These are phyloP conservation scores for Dynastes hyllus DNA, from an alignment of 2,888 invertebrate species.

Conservation along the genomic window DNA sequence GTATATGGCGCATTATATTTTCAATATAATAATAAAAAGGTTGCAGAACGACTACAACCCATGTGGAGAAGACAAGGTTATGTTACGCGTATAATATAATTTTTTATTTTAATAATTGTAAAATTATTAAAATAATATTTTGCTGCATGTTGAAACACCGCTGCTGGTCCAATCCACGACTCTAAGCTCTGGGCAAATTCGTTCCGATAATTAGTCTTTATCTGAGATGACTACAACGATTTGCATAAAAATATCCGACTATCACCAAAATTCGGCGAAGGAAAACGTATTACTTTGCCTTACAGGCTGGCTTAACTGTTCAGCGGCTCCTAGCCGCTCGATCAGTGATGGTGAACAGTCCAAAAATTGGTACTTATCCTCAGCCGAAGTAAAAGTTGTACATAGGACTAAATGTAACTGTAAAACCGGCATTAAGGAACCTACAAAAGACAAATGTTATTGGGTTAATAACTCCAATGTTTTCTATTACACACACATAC, in stretches of 20 bases:
- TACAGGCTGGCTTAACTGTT: constrained; percentile 77
- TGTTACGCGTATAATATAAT: too few relatives aligned
- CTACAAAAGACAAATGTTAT: constrained; percentile 63
- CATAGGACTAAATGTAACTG: constrained; percentile 82
- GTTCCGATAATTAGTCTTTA: constrained; percentile 76
- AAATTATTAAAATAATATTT: constrained; percentile 57
- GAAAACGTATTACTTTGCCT: constrained; percentile 66
- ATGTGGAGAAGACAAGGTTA: too few relatives aligned
- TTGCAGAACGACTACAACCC: too few relatives aligned
- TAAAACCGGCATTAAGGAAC: constrained; percentile 79
- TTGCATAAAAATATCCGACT: constrained; percentile 58
- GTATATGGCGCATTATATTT: too few relatives aligned
- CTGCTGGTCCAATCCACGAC: constrained; percentile 74
- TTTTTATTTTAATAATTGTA: too few relatives aligned
- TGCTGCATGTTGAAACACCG: constrained; percentile 68
- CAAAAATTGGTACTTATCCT: constrained; percentile 84
- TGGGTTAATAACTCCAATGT: not conserved
- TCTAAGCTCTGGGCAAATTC: constrained; percentile 80
- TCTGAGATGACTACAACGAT: constrained; percentile 73
- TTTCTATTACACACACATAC: not conserved
- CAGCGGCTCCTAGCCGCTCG: constrained; percentile 78
- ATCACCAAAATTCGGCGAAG: not conserved
- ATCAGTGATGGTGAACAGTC: constrained; percentile 80
- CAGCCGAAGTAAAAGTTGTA: constrained; percentile 81
- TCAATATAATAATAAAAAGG: too few relatives aligned